Conservation (phyloP, 2,888 invertebrate species). For the Agapostemon virescens region DNA sequence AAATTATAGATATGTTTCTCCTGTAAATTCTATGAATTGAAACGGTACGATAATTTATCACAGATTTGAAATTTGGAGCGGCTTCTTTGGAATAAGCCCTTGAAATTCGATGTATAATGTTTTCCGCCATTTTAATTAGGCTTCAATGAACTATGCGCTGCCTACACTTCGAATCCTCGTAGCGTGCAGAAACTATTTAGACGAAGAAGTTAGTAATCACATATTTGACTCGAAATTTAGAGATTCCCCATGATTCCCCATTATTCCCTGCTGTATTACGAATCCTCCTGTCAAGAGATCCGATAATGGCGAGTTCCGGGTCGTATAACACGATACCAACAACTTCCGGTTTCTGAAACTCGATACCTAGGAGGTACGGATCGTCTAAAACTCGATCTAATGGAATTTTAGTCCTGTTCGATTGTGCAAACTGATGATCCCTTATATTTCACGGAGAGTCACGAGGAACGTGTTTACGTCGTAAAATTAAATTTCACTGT, state of each 20-base stretch:
- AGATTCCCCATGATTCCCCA: slow-evolving; percentile 14
- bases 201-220: too few relatives aligned
- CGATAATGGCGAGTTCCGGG: slow-evolving; percentile 21
- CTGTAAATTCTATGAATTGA: too few relatives aligned
- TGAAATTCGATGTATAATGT: neutral
- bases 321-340: slow-evolving; percentile 20
- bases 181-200: neutral
- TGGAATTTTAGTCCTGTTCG: neutral
- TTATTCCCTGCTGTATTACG: neutral
- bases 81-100: neutral
- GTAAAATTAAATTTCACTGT: slow-evolving; percentile 31
- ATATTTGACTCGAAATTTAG: neutral
- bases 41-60: too few relatives aligned
- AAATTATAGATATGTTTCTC: too few relatives aligned
- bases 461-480: slow-evolving; percentile 20
- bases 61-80: too few relatives aligned
- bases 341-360: slow-evolving; percentile 21
- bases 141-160: neutral
- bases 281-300: slow-evolving; percentile 9
- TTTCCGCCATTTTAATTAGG: neutral
- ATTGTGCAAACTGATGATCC: slow-evolving; percentile 17
- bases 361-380: neutral
- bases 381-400: slow-evolving; percentile 1
- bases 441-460: slow-evolving; percentile 24
- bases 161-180: neutral